Conservation (phyloP, 2,797 vertebrate genomes). For the Mus minutoides region DNA sequence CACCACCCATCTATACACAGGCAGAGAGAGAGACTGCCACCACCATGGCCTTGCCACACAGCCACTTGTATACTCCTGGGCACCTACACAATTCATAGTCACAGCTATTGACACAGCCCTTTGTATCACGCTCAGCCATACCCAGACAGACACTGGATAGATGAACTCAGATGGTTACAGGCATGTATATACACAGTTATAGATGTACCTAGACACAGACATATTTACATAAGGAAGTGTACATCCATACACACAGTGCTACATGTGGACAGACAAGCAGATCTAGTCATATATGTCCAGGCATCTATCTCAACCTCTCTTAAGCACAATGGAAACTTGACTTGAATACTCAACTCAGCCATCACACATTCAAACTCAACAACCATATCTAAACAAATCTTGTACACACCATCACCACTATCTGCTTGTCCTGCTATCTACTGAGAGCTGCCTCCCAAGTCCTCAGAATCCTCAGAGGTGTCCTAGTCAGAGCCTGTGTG, state of each 20-base stretch:
- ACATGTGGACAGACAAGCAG: constrained; percentile 4
- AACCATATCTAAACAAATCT: neutral
- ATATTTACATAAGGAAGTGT: constrained; percentile 32
- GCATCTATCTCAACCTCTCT: neutral
- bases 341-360: neutral
- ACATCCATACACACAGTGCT: neutral
- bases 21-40: neutral
- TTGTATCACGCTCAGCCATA: neutral
- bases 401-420: neutral
- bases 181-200: neutral
- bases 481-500: neutral
- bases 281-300: neutral
- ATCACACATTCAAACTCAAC: neutral
- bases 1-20: neutral
- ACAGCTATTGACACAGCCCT: neutral
- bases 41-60: neutral
- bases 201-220: neutral
- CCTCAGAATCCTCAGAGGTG: neutral
- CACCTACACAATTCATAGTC: neutral
- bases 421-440: neutral
- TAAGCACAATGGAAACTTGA: neutral
- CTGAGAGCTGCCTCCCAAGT: neutral
- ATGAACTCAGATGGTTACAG: neutral
- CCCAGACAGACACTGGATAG: neutral
- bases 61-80: neutral